Conservation (phyloP, 2,113 vertebrate species). For the Phylloscopus whistleri region DNA sequence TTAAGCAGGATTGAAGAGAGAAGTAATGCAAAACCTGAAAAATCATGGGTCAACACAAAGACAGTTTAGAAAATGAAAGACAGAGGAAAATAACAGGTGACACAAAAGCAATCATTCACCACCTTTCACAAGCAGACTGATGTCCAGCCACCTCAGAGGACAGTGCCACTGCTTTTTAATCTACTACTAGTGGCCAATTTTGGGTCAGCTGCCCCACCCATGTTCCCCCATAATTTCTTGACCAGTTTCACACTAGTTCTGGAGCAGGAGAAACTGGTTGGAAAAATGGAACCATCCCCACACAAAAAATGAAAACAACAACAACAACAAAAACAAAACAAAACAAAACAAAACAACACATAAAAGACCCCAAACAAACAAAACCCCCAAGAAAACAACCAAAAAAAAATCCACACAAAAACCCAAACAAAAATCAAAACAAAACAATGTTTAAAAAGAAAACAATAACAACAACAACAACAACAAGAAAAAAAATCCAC, state of each 20-base stretch:
- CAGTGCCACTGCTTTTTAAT: neutral
- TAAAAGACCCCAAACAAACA: neutral
- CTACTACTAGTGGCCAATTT: neutral
- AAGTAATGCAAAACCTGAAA: neutral
- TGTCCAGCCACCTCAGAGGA: neutral
- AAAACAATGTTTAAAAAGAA: too few species aligned
- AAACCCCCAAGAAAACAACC: too few species aligned
- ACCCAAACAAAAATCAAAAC: too few species aligned
- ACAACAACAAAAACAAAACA: neutral
- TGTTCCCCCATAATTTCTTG: neutral
- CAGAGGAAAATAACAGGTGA: neutral
- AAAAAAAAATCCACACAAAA: neutral
- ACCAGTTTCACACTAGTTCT: neutral
- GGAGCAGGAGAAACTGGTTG: neutral
- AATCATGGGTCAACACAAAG: neutral
- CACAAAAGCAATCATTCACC: neutral
- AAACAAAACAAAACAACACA: too few species aligned
- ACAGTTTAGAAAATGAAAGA: neutral
- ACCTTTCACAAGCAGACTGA: neutral
- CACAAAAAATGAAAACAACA: neutral
- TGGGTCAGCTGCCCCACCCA: neutral
- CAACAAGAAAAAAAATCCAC: too few species aligned
- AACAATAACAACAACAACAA: too few species aligned
- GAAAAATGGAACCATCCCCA: accelerated
- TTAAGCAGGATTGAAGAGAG: neutral